Base-by-base conservation (phyloP, 2,797 vertebrate genomes). In the Gambelia wislizenii region DNA sequence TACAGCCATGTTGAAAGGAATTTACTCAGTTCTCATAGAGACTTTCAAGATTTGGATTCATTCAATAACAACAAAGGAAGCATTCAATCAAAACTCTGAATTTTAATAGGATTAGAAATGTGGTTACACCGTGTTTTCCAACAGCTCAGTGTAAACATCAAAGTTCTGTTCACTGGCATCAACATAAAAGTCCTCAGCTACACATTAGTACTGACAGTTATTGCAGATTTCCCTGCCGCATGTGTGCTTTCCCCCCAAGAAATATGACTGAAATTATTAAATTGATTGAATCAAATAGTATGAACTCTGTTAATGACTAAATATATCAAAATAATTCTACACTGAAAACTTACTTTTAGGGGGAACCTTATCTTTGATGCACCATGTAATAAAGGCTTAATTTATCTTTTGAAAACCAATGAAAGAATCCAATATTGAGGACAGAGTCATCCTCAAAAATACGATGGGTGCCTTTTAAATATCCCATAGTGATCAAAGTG, bases 261-360 rank as follows among this genome's bases (percentile, higher is more conserved):
- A 92, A 7, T 0, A 85, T 42, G 36, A 2, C 61, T 52, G 25
- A 91, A 85, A 85, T 88, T 6, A n/a, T 86, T 91, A 14, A 88
- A 85, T 36, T 75, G 20, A 82, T 86, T 1, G 25, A 87, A 14
- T 5, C 87, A 36, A 64, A 42, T 87, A 84, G 14, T 2, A 64
- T 8, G 52, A 67, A 49, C 3, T 33, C 20, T 89, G 14, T 0
- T 89, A 81, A 61, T 81, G 69, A 54, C 91, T 86, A 42, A n/a
- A 30, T 84, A 54, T 82, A 56, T 67, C 30, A 74, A 69, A 82
- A 87, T 81, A 74, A 4, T 67, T 77, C 76, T 79, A 56, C 2
- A 49, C 20, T 78, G 1, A 44, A 25, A 20, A 70, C 27, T 47
- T 70, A 42, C 6, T 81, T 82, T 8, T 52, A 87, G 36, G 72